Base-by-base conservation (phyloP, 30 jellyfish, hydroid and myxozoan genomes). In the Turritopsis dohrnii region DNA sequence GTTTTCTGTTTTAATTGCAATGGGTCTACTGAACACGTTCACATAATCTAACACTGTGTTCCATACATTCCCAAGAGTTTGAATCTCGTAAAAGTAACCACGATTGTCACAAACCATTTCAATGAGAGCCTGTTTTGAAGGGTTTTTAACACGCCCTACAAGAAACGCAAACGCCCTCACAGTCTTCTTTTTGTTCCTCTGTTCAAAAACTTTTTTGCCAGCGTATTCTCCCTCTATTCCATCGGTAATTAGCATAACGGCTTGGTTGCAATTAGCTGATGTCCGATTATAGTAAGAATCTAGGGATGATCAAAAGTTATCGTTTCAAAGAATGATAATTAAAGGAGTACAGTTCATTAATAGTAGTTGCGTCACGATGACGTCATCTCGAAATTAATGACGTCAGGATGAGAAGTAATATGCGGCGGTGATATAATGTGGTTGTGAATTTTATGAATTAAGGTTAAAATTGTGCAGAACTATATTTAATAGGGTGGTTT, bases 41-140 rank as follows among this genome's bases (percentile, higher is more conserved):
- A 84, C 30, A 29, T 75, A 72, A 26, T 72, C 88, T 29, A 84
- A 54, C 28, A 84, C 90, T 0, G 88, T 72, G 1, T 84, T 88
- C 90, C 90, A 84, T 27, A 84, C 88, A 52, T 84, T 84, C 9
- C 90, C 90, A 19, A 84, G 52, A 16, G 90, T 84, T 75, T 84
- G 89, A 41, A 84, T 84, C 52, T 74, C 52, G 60, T 84, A 84
- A 65, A 84, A 72, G 75, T 31, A 84, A 72, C 98, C 98, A 18
- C 96, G 65, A 82, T 92, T 92, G 21, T 88, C 54, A 75, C 98
- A 92, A n/a, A 96, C 79, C 98, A 92, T 92, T 60, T 92, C 83
- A 19, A 31, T 71, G 88, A 92, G 88, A 19, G 98, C 98, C 23
- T 85, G 65, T 25, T 80, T 82, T n/a, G 84, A 84, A 31, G 98